Conservation (phyloP, 2,888 invertebrate species). For the Neoaliturus tenellus region DNA sequence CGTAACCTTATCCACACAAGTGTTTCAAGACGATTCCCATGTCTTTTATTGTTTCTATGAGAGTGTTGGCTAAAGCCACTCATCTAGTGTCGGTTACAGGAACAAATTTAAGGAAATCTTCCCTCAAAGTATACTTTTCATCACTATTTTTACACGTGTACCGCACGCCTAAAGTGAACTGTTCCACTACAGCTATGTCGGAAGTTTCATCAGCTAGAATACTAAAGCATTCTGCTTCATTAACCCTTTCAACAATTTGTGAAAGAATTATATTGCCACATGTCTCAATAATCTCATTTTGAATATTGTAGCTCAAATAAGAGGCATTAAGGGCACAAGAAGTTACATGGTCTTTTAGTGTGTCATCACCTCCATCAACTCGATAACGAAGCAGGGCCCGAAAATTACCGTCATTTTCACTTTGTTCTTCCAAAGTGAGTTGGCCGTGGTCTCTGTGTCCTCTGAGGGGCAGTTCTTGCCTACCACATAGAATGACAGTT, state of each 20-base stretch:
- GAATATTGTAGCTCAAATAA: slow-evolving; percentile 8
- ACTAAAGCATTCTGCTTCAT: slow-evolving; percentile 66
- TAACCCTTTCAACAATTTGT: slow-evolving; percentile 65
- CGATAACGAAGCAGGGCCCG: slow-evolving; percentile 6
- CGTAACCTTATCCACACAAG: slow-evolving; percentile 66
- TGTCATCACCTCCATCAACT: slow-evolving; percentile 12
- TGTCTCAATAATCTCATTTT: slow-evolving; percentile 62
- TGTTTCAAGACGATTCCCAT: slow-evolving; percentile 62
- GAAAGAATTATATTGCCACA: slow-evolving; percentile 64
- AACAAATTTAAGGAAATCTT: slow-evolving; percentile 65
- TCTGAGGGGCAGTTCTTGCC: slow-evolving; percentile 13
- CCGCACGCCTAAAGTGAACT: slow-evolving; percentile 67
- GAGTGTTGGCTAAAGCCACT: not conserved
- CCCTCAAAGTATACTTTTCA: slow-evolving; percentile 53
- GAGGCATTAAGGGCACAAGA: not conserved
- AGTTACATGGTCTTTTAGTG: not conserved
- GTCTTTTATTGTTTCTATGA: slow-evolving; percentile 43
- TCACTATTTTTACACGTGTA: slow-evolving; percentile 60
- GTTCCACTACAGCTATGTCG: slow-evolving; percentile 67
- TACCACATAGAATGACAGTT: slow-evolving; percentile 6
- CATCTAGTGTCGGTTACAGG: slow-evolving; percentile 60
- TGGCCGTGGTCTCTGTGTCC: not conserved
- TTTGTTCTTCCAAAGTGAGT: not conserved
- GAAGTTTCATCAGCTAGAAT: slow-evolving; percentile 68
- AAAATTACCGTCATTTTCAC: slow-evolving; percentile 7